Percentiles rank a stretch among this genome's conserved stretches.
Conservation (phyloP, 2,797 vertebrate species). For the Neostethus bicornis region DNA sequence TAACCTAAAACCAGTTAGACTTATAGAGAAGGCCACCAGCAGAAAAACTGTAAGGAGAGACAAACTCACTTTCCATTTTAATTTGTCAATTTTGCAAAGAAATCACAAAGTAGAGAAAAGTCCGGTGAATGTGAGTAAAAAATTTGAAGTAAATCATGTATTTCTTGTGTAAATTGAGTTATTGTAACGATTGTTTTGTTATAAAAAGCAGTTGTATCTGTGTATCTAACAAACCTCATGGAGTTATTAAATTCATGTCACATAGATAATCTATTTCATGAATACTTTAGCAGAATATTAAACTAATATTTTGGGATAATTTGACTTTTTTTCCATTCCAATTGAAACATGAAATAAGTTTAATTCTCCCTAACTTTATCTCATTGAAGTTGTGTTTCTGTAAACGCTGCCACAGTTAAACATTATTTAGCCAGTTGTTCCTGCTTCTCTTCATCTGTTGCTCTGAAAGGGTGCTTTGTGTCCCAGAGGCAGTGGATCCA, state of each 20-base stretch:
- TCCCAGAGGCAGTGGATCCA: conserved; percentile 58
- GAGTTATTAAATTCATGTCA: conserved; percentile 49
- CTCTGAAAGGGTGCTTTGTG: conserved; percentile 76
- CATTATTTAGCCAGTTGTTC: conserved; percentile 56
- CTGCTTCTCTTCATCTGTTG: conserved; percentile 43
- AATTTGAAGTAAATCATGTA: background rate
- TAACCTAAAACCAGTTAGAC: conserved; percentile 22
- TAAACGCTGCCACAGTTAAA: conserved; percentile 60
- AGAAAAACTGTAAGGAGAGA: conserved; percentile 21
- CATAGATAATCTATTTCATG: conserved; percentile 7
- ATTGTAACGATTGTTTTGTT: conserved; percentile 18
- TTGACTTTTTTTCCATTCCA: no score
- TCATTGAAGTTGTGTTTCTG: conserved; percentile 13
- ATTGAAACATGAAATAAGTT: background rate
- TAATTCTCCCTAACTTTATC: background rate
- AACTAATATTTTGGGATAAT: background rate
- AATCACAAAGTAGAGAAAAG: conserved; percentile 23
- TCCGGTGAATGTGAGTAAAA: conserved; percentile 52
- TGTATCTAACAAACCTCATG: conserved; percentile 28
- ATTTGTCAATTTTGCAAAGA: conserved; percentile 10
- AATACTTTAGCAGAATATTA: background rate
- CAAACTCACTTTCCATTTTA: conserved; percentile 24
- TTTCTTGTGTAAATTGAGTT: conserved; percentile 12
- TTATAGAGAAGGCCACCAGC: background rate
- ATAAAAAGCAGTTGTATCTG: conserved; percentile 41